Base-by-base conservation (phyloP, 2,797 vertebrate genomes). In the Nannoperca australis region DNA sequence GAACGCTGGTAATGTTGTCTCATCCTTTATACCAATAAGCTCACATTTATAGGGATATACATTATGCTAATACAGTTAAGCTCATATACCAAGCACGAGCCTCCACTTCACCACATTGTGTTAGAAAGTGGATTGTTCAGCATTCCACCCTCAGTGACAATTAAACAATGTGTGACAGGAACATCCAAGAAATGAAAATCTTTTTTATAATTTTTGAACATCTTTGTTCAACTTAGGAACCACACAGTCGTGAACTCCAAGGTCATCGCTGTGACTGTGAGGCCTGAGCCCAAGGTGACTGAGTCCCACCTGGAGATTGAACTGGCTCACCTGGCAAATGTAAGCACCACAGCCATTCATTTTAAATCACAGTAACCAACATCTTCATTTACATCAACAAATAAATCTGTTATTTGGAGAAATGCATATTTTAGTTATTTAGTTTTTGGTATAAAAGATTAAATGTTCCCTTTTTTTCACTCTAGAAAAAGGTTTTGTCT, bases 191-290 rank as follows among this genome's bases (percentile, higher is more conserved):
- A 53, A 22, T 73, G 9, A 15, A 30, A 9, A 53, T 60, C 6
- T 7, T 51, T 56, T 56, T 49, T 49, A n/a, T 73, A 7, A 70
- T 58, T 69, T 62, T 24, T 34, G 7, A 8, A 0, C 17, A 2
- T 76, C 9, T 88, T 45, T 83, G 76, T 85, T 78, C 88, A 81
- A 88, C 83, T 73, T 94, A 99, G 98, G 96, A 99, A 99, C 94
- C 96, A 97, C 92, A 99, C 98, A 4, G 96, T 97, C 38, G 95
- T 99, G 82, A 99, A 98, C 96, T 99, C 98, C 71, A 99, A 99
- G 96, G 97, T 99, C 88, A 99, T 99, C 7, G 97, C 98, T 81
- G 97, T 99, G 79, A 99, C 98, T 38, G 97, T 99, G 91, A 95
- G 97, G 84, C 98, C 98, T 0, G 97, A 99, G 88, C 97, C 97